phyloP scores from a whole-genome alignment of 2,113 vertebrate species.

The Anolis sagrei region DNA sequence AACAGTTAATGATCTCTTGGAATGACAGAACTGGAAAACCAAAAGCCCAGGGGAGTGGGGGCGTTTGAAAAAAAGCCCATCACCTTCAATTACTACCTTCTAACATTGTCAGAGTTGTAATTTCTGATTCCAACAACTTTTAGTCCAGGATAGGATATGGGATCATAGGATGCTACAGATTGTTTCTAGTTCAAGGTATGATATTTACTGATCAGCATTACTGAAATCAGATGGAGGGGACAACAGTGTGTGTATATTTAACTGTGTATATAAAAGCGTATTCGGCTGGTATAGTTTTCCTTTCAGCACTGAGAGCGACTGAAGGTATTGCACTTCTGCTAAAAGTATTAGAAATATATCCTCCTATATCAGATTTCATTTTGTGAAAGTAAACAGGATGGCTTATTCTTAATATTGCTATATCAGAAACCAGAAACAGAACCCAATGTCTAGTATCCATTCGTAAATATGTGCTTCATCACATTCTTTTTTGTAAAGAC shows the following conservation, averaged over 20 bases:
- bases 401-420: background rate
- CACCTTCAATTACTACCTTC: too few species aligned
- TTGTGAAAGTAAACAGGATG: background rate
- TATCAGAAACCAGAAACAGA: too few species aligned
- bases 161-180: too few species aligned
- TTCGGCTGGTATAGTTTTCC: background rate
- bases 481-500: background rate
- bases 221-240: background rate
- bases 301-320: background rate
- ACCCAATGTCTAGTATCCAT: background rate
- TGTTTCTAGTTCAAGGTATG: too few species aligned
- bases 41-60: too few species aligned
- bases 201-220: background rate
- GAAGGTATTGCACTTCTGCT: background rate
- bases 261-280: background rate
- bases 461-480: background rate
- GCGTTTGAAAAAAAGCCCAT: too few species aligned
- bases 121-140: too few species aligned
- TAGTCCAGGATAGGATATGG: too few species aligned
- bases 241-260: background rate
- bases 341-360: background rate
- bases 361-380: background rate
- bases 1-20: too few species aligned
- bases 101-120: too few species aligned
- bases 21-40: too few species aligned